A percentile compares a stretch with the other conserved stretches of the same genome.
Evolutionary conservation across 2,797 vertebrate genomes (phyloP).

Genomic region (Enteromius viviparus): DNA sequence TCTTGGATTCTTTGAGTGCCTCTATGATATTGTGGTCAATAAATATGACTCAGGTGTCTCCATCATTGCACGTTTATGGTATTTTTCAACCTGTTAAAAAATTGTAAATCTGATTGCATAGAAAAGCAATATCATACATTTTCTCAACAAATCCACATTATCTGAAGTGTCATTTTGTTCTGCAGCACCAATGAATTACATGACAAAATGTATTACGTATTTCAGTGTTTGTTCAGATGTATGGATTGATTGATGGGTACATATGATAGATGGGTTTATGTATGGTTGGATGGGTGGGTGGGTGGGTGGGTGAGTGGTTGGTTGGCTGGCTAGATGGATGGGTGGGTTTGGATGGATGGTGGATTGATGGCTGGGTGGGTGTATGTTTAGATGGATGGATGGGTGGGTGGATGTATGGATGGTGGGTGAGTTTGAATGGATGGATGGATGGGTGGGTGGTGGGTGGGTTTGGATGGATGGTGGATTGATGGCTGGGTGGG

Average conservation of each 20-base stretch:
- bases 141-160: background rate
- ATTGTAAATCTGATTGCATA: background rate
- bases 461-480: no score
- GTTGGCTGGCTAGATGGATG: background rate
- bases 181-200: background rate
- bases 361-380: no score
- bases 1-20: background rate
- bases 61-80: background rate
- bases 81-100: background rate
- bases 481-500: no score
- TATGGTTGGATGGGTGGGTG: background rate
- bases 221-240: background rate
- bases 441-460: no score
- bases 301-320: no score
- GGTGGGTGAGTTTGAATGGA: no score
- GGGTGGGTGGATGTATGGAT: no score
- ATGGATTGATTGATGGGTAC: background rate
- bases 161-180: slow-evolving; percentile 10
- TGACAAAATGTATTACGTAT: background rate
- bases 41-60: background rate
- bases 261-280: background rate
- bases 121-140: background rate
- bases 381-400: background rate
- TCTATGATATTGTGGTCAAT: background rate
- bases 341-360: no score